Evolutionary conservation across 1,140 invertebrate genomes (phyloP).

Genomic region (Heterodera carotae): DNA sequence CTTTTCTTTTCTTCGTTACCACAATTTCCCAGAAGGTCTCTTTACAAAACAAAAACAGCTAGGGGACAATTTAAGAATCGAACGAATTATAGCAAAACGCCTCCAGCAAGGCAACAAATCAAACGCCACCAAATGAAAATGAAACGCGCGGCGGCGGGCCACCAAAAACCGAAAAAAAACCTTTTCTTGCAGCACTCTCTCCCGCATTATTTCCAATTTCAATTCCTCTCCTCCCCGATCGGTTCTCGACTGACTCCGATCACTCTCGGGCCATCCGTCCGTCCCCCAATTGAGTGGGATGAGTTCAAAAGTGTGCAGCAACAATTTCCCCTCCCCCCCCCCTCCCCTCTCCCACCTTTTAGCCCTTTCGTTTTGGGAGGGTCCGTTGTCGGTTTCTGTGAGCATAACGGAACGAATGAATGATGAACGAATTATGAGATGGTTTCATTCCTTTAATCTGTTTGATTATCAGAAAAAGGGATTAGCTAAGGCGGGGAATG

Average conservation of each 20-base stretch:
- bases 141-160: no score
- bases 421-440: no score
- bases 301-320: neutral
- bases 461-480: neutral
- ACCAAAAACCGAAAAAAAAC: neutral
- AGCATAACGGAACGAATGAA: no score
- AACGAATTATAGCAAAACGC: neutral
- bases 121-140: neutral
- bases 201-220: neutral
- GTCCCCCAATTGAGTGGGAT: neutral
- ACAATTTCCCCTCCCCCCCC: no score
- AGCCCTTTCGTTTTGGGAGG: no score
- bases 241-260: neutral
- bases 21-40: slow-evolving; percentile 9
- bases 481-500: neutral
- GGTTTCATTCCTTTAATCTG: neutral
- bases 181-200: neutral
- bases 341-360: neutral
- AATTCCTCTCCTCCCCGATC: neutral
- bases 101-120: neutral
- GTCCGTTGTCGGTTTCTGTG: no score
- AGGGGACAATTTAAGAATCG: neutral
- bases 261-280: neutral
- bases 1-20: neutral
- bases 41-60: slow-evolving; percentile 16